These are phyloP conservation scores for Drosophila quadrilineata DNA, from an alignment of 1,140 invertebrate genomes.

Conservation along the genomic window DNA sequence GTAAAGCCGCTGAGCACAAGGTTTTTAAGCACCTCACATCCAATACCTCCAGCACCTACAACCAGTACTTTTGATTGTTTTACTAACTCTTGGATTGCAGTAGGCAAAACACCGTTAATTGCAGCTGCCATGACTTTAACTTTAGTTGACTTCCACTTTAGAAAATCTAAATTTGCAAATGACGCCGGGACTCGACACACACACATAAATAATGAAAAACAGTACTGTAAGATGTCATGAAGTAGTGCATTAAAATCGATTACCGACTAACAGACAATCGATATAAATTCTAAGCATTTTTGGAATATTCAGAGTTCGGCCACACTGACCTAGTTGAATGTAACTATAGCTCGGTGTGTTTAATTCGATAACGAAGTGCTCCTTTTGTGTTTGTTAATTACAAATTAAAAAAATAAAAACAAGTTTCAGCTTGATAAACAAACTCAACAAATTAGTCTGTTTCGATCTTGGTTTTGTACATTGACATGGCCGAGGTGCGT, in stretches of 20 bases:
- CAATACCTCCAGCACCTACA: conserved; percentile 99
- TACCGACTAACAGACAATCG: neutral
- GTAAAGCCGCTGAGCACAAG: conserved; percentile 96
- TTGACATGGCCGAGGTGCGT: conserved; percentile 66
- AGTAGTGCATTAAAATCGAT: neutral
- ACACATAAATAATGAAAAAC: conserved; percentile 1
- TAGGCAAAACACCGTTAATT: conserved; percentile 85
- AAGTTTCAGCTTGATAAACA: too few relatives aligned
- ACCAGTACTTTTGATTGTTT: conserved; percentile 87
- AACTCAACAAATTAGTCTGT: conserved; percentile 24
- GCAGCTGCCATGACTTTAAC: conserved; percentile 84
- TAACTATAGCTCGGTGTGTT: conserved; percentile 21
- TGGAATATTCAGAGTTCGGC: conserved; percentile 6
- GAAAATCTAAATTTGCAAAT: conserved; percentile 31
- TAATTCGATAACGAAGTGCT: conserved; percentile 14
- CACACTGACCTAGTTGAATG: conserved; percentile 29
- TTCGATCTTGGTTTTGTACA: conserved; percentile 9
- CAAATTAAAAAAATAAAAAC: too few relatives aligned
- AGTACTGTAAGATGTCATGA: conserved; percentile 9
- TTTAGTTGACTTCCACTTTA: conserved; percentile 1
- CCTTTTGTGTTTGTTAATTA: too few relatives aligned
- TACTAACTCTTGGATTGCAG: conserved; percentile 84
- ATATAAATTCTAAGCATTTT: neutral
- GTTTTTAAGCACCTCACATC: conserved; percentile 99
- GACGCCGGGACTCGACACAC: conserved; percentile 45